Evolutionary conservation across 2,113 vertebrate species (phyloP).

Genomic region (Thryonomys swinderianus): DNA sequence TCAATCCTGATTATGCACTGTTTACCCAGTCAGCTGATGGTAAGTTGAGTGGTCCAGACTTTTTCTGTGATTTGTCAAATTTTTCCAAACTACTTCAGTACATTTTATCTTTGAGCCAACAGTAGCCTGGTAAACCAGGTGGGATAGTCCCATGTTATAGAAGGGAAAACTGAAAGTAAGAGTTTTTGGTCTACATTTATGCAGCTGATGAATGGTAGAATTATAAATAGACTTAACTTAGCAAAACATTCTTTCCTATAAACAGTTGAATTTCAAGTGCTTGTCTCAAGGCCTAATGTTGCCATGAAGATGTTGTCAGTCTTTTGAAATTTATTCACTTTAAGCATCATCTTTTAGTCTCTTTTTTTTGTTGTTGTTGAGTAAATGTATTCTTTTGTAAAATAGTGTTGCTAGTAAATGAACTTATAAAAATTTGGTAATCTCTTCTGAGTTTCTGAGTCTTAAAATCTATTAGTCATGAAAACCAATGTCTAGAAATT

Average conservation of each 20-base stretch:
- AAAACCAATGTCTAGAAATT: slow-evolving; percentile 48
- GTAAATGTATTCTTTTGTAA: slow-evolving; percentile 24
- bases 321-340: neutral
- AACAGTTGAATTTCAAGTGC: neutral
- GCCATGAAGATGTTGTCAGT: neutral
- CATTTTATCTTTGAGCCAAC: neutral
- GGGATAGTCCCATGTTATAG: neutral
- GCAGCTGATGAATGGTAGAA: neutral
- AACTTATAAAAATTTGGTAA: slow-evolving; percentile 45
- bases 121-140: neutral
- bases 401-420: neutral
- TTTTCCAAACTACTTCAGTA: slow-evolving; percentile 16
- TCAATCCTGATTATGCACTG: slow-evolving; percentile 98
- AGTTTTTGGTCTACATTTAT: neutral
- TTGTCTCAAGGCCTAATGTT: neutral
- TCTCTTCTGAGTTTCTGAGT: slow-evolving; percentile 9
- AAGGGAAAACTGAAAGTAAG: slow-evolving; percentile 33
- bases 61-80: slow-evolving; percentile 24
- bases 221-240: neutral
- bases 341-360: neutral
- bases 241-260: neutral
- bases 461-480: slow-evolving; percentile 15
- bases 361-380: neutral
- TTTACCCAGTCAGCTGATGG: slow-evolving; percentile 99
- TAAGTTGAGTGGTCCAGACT: slow-evolving; percentile 83